Base-by-base conservation (phyloP, 30 jellyfish, hydroid and myxozoan genomes). In the Cassiopea andromeda region DNA sequence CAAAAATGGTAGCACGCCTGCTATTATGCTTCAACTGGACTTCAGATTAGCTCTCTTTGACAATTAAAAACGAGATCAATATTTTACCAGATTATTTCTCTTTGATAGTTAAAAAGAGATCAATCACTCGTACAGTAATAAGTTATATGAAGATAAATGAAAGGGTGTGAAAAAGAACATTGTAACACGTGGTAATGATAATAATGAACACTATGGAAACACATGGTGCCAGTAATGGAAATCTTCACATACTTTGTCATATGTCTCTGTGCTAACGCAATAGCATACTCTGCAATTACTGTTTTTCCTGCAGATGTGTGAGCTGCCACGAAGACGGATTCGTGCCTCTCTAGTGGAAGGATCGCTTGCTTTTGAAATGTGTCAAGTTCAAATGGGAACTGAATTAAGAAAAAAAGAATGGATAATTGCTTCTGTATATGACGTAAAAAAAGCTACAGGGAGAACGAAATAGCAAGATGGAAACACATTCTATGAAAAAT, bases 261-360 rank as follows among this genome's bases (percentile, higher is more conserved):
- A 82, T 96, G 99, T 75, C 87, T 96, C 78, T 87, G 97, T 43
- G 99, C 97, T 89, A 96, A 83, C 59, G 99, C 99, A 84, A 97
- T 97, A 68, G 99, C 98, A 82, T 97, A 97, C 94, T 97, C 99
- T 16, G 99, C 99, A 75, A 97, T 98, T 19, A 93, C 99, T 9
- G 99, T 97, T 82, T 97, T 97, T 14, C 99, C 99, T 43, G 99
- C 99, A 6, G 98, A 93, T 0, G 99, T 97, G 80, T 97, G 99
- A 7, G 99, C 99, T 69, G 99, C 98, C 17, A 97, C 99, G 50
- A 92, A 85, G 60, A 97, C 98, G 58, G 96, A 94, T 83, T 97
- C 98, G 76, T 97, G 98, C 19, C 91, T 90, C 78, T 97, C 99
- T 54, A 97, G 88, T 76, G 85, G 98, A 66, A 97, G 94, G 14